Evolutionary conservation across 2,797 vertebrate genomes (phyloP), one percentile per base, ranked within the genome.

Genomic region (Diceros bicornis): DNA sequence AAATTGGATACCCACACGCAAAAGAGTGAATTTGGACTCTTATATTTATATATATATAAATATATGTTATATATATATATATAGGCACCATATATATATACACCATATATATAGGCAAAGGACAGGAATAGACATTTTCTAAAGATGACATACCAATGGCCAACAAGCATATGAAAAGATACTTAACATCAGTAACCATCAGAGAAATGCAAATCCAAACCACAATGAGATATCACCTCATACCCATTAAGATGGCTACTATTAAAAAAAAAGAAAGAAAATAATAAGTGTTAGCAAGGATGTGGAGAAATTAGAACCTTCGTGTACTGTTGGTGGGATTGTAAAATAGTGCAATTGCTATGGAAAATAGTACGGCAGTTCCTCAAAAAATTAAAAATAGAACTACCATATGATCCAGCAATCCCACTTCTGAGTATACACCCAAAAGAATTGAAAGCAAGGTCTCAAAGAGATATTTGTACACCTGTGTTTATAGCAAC

Each of bases 321-420:
- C 81, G 18, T 21, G 16, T 4, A 21, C 37, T 29, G 1, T 64
- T 82, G 52, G 9, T 66, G 23, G 12, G 9, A 47, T 41, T 78
- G 4, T 55, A 69, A 88, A 91, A 66, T 79, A 57, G 47, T 41
- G 10, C 2, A 14, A 55, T 12, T 62, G 23, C 37, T 66, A 57
- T 69, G 62, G 12, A 89, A 94, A 83, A 44, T 41, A 88, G 27
- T 84, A 74, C 34, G 59, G 2, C 10, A 25, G 41, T 62, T 87
- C 57, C 74, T 72, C 23, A 61, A 61, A 89, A 87, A 95, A 52
- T 81, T 75, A 74, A 94, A 92, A 96, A 83, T 66, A 78, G 55
- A 55, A 94, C 41, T 87, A 83, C 55, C 41, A 57, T 68, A 66
- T 90, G 32, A 96, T 79, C 82, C n/a, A 94, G 86, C 37, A 94